Evolutionary conservation across 1,140 invertebrate genomes (phyloP).

Genomic region (Diachasmimorpha longicaudata): DNA sequence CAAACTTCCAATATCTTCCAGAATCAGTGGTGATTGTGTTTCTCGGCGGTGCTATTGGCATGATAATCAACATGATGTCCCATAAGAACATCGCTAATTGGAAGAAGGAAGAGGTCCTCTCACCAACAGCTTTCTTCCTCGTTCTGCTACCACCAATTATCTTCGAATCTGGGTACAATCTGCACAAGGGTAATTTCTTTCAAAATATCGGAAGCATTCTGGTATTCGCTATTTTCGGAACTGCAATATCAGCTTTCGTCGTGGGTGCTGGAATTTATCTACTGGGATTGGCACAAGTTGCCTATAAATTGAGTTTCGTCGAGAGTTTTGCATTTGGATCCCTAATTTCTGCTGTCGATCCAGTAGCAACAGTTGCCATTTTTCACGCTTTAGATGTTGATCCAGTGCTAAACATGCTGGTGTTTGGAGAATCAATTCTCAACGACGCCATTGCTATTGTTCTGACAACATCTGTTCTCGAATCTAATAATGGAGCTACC

Average conservation of each 20-base stretch:
- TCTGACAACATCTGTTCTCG: slow-evolving; percentile 86
- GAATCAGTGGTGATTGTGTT: slow-evolving; percentile 98
- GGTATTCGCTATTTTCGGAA: slow-evolving; percentile 96
- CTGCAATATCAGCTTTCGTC: slow-evolving; percentile 92
- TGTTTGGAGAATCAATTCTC: slow-evolving; percentile 97
- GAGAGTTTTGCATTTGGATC: slow-evolving; percentile 99
- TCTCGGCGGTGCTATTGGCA: slow-evolving; percentile 89
- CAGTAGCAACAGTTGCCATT: slow-evolving; percentile 97
- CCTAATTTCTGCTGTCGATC: slow-evolving; percentile 97
- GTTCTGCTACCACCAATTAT: slow-evolving; percentile 98
- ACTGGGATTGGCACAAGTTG: slow-evolving; percentile 85
- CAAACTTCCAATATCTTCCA: slow-evolving; percentile 94
- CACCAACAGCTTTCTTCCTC: slow-evolving; percentile 96
- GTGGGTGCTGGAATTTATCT: slow-evolving; percentile 95
- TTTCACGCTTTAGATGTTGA: slow-evolving; percentile 97
- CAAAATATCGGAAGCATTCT: slow-evolving; percentile 95
- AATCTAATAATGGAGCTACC: slow-evolving; percentile 73
- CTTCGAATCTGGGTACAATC: slow-evolving; percentile 98
- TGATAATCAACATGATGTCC: slow-evolving; percentile 90
- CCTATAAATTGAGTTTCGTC: slow-evolving; percentile 90
- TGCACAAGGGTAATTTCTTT: slow-evolving; percentile 99
- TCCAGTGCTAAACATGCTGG: slow-evolving; percentile 97
- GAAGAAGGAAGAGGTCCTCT: slow-evolving; percentile 96
- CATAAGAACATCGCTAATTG: slow-evolving; percentile 90
- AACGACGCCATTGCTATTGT: slow-evolving; percentile 99